Evolutionary conservation across 92 coral and sea anemone species (phyloP).

Genomic region (Palythoa grandis): DNA sequence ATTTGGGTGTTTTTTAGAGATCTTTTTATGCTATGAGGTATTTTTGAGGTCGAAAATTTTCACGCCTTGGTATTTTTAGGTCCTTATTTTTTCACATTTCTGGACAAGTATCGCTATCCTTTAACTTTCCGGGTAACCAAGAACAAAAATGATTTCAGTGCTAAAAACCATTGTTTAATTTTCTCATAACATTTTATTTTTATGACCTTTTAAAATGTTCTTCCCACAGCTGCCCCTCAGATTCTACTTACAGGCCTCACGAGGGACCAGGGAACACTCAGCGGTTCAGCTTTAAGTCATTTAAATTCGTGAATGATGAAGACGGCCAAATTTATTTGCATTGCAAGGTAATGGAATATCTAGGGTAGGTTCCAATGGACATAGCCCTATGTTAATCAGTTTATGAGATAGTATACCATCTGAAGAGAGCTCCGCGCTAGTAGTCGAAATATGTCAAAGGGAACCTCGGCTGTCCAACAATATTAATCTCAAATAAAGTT

Average conservation of each 20-base stretch:
- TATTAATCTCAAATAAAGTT: too few species aligned
- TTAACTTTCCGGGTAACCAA: too few species aligned
- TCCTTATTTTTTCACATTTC: too few species aligned
- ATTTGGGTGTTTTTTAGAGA: too few species aligned
- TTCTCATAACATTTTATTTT: neutral
- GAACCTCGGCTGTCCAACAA: too few species aligned
- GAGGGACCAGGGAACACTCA: constrained; percentile 30
- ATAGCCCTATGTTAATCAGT: too few species aligned
- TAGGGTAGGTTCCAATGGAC: neutral
- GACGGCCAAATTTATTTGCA: constrained; percentile 15
- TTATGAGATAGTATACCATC: neutral
- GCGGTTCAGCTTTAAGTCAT: constrained; percentile 34
- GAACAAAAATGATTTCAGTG: too few species aligned
- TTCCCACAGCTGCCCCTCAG: constrained; percentile 21
- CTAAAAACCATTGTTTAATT: neutral
- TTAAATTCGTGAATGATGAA: constrained; percentile 30
- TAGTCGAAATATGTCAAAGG: too few species aligned
- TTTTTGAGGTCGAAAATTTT: too few species aligned
- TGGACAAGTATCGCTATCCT: too few species aligned
- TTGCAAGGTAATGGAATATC: constrained; percentile 18
- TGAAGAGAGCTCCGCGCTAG: neutral
- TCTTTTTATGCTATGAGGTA: too few species aligned
- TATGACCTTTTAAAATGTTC: neutral
- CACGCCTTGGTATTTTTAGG: too few species aligned
- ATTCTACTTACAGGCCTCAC: constrained; percentile 7